These are phyloP conservation scores for Ictalurus punctatus DNA, from an alignment of 2,113 vertebrate species.

Conservation along the genomic window DNA sequence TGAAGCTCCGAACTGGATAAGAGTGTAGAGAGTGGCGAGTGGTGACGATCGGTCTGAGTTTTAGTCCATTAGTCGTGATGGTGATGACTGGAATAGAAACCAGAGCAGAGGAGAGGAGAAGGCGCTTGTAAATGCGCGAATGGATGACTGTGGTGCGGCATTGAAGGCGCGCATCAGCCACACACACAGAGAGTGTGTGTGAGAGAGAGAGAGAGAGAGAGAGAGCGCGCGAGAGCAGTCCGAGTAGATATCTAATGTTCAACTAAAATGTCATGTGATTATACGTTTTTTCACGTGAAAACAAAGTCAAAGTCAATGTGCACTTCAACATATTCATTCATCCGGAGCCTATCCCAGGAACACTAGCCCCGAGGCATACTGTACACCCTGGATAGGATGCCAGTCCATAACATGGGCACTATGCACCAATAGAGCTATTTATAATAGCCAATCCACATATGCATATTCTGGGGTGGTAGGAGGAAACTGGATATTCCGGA, in stretches of 20 bases:
- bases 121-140: background rate
- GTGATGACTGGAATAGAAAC: background rate
- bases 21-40: background rate
- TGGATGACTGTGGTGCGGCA: background rate
- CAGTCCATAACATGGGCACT: background rate
- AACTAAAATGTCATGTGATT: background rate
- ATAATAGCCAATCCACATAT: background rate
- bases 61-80: background rate
- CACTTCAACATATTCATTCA: background rate
- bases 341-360: background rate
- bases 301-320: too few species aligned
- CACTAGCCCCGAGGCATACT: too few species aligned
- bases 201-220: constrained; percentile 6
- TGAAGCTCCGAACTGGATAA: background rate
- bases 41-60: background rate
- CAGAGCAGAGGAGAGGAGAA: background rate
- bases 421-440: background rate
- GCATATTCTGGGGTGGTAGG: too few species aligned
- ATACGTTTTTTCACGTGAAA: background rate
- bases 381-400: background rate
- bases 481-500: background rate
- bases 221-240: background rate
- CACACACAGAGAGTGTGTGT: background rate
- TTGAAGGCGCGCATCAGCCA: background rate
- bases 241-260: background rate